Evolutionary conservation across 2,113 vertebrate species (phyloP), one percentile per base, ranked within the genome.

Genomic region (Heloderma charlesbogerti): DNA sequence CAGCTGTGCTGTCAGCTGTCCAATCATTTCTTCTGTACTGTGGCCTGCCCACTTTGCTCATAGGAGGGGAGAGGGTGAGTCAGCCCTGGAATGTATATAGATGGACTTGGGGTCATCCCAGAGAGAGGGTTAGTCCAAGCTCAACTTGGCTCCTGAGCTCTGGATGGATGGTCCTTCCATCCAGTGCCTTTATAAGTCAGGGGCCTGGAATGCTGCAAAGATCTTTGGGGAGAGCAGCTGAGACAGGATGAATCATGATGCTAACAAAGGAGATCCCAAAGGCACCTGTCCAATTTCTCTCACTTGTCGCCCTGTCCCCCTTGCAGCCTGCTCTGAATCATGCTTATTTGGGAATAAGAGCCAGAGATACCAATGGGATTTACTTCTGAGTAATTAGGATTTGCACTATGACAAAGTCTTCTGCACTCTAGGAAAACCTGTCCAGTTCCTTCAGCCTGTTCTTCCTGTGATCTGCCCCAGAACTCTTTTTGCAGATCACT

Each of bases 1-100:
- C 88, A 90, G 86, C 31, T 88, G 16, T 37, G 74, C 81, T 89
- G 91, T 43, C 88, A 94, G 89, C 89, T 92, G 69, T 25, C 92
- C 93, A 92, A 91, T 87, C 91, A 91, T 88, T 86, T 86, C 0
- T 75, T 37, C 66, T 22, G 2, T 8, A 48, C n/a, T 71, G 13
- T 75, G 40, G 5, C 16, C 4, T 0, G 8, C 82, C 66, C 1
- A 8, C 27, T 25, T 43, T 69, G 90, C 40, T 12, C 45, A 0
- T 63, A 88, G 91, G 54, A 69, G 81, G 54, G 60, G 81, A 89
- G 71, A 29, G 71, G 48, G 88, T 86, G 71, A 91, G 15, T 87
- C 34, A 90, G 45, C 0, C 4, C 29, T 1, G 34, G 43, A 74
- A 69, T 89, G 66, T 3, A 0, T 51, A 54, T 60, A 85, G 45